Evolutionary conservation across 2,797 vertebrate genomes (phyloP), one percentile per base, ranked within the genome.

Genomic region (Harpagifer antarcticus): DNA sequence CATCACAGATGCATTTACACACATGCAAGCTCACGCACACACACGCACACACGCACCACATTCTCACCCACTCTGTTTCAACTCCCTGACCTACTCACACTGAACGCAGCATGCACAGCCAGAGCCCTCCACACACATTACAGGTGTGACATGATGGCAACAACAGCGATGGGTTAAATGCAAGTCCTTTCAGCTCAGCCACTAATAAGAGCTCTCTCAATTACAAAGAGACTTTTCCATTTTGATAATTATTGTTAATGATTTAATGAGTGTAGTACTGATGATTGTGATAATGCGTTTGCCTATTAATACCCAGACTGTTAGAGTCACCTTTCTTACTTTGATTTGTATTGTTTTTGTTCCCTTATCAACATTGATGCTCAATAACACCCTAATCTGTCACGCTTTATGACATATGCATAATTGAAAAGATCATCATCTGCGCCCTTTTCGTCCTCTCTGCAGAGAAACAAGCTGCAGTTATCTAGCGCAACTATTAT

Each of bases 361-460:
- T 72, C 43, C 27, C 20, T 59, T 27, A 9, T 79, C 63, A 73
- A 70, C 79, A 72, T 72, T 72, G 48, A 72, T 64, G 58, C 67
- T 65, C 73, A 55, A 40, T 65, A 76, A 68, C 58, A 58, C 13
- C 42, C 44, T 50, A 62, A 76, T 81, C 77, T 72, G 74, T 84
- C 76, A 73, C 45, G 13, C 61, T 76, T 86, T 74, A 79, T 84
- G 80, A 72, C 68, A 67, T 68, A 45, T 71, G 53, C 82, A 86
- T 90, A 86, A 90, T 88, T 89, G 67, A 90, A 88, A 74, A 67
- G 79, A 88, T 84, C 73, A 62, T 88, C 75, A 76, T 83, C 77
- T 72, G 60, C 7, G 54, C 74, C 20, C 52, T 37, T 79, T 77
- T 79, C 71, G 72, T 79, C 78, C 78, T 76, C 73, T 74, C 45